phyloP scores from a whole-genome alignment of 2,888 invertebrate genomes.

The Drosophila quinaria region DNA sequence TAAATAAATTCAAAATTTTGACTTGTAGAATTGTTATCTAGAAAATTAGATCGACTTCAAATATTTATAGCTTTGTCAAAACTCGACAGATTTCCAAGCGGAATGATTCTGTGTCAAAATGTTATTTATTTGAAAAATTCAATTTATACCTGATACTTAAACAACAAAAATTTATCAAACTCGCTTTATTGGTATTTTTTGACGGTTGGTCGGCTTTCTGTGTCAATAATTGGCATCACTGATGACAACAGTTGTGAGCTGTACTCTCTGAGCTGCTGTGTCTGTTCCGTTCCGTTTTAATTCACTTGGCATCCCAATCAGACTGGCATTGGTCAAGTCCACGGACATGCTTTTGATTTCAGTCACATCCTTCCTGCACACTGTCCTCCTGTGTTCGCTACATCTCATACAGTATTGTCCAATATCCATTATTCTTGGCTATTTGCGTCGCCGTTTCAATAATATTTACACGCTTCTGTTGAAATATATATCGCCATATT shows the following conservation, averaged over 20 bases:
- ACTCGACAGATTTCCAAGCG: too few species aligned
- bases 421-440: constrained; percentile 54
- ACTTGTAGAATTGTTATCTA: too few species aligned
- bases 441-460: constrained; percentile 45
- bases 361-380: constrained; percentile 7
- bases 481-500: constrained; percentile 70
- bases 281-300: constrained; percentile 48
- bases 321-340: constrained; percentile 20
- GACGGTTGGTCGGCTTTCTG: too few species aligned
- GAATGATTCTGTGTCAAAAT: neutral
- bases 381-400: neutral
- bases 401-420: constrained; percentile 52
- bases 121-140: too few species aligned
- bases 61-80: too few species aligned
- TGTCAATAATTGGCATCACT: neutral
- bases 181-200: too few species aligned
- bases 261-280: constrained; percentile 1
- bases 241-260: constrained; percentile 26
- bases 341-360: constrained; percentile 13
- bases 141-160: too few species aligned
- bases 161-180: too few species aligned
- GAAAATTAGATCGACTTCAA: too few species aligned
- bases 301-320: constrained; percentile 65
- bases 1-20: too few species aligned
- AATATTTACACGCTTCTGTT: constrained; percentile 71